phyloP scores from a whole-genome alignment of 2,797 vertebrate species.

The Sternotherus odoratus region DNA sequence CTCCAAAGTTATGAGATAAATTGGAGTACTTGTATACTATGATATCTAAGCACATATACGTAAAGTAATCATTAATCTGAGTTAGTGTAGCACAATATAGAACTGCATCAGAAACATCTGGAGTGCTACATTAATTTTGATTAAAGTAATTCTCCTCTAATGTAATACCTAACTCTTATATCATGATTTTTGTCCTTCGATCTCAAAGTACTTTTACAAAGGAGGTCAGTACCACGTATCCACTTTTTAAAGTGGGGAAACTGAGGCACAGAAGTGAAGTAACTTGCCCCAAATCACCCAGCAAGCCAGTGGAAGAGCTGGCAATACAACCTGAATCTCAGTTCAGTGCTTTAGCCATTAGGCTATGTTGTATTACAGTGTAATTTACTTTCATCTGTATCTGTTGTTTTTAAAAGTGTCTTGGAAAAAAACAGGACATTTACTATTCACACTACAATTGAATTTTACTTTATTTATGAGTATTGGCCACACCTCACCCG shows the following conservation, averaged over 20 bases:
- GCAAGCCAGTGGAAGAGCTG: background rate
- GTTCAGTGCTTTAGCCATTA: background rate
- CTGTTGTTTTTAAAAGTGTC: background rate
- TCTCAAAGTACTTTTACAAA: background rate
- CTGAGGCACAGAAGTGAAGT: background rate
- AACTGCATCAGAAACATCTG: background rate
- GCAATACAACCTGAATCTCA: background rate
- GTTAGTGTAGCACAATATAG: background rate
- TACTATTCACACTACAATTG: background rate
- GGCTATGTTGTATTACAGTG: background rate
- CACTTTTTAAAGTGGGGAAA: background rate
- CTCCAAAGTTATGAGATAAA: background rate
- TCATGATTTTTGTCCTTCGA: background rate
- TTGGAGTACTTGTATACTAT: background rate
- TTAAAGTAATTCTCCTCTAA: fast-evolving
- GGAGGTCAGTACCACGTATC: background rate
- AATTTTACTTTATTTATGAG: background rate
- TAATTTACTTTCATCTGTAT: background rate
- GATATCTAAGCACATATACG: background rate
- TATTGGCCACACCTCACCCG: background rate
- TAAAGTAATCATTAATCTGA: background rate
- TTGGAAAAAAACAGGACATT: background rate
- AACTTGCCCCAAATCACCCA: background rate
- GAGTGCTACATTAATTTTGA: background rate
- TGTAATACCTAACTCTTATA: background rate